Base-by-base conservation (phyloP, 2,888 invertebrate genomes). In the Perizoma affinitatum region DNA sequence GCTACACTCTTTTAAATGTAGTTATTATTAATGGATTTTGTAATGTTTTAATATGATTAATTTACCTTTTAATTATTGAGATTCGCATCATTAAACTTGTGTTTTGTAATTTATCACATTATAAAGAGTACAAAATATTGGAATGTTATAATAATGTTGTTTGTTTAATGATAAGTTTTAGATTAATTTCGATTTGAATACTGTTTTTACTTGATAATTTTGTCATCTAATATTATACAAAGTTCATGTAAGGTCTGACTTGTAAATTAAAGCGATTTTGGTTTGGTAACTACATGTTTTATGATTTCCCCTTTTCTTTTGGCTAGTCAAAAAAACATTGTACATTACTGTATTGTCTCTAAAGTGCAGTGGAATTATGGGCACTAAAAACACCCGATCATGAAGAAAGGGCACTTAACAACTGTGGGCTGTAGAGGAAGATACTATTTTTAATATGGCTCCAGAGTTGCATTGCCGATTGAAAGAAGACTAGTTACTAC, bases 251-350 rank as follows among this genome's bases (percentile, higher is more conserved):
- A 84, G 89, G 83, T 68, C 69, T 83, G 79, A 80, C 75, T 67
- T 91, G 91, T 91, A 91, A 91, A 92, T 92, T 91, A 91, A 89
- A 87, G 87, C 85, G 90, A 91, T 90, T 90, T 91, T 89, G 91
- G 91, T 90, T 92, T 92, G 88, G 83, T 85, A 84, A 57, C 51
- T 67, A 63, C 48, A 52, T 62, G 68, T 71, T 73, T 71, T 54
- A 47, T 50, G 5, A n/a, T 10, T 42, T 5, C 42, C 5, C 42
- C 22, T 22, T 22, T 22, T 22, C 22, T 22, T 22, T 22, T 22
- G 3, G 22, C 22, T 22, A 22, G 22, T 22, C 22, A 22, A 22
- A 22, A 22, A 22, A 22, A 22, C 22, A 22, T 22, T 3, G 22
- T 22, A 22, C 22, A 22, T 22, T 22, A 22, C 1, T 22, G 22